phyloP scores from a whole-genome alignment of 2,113 vertebrate species.

The Platichthys flesus region DNA sequence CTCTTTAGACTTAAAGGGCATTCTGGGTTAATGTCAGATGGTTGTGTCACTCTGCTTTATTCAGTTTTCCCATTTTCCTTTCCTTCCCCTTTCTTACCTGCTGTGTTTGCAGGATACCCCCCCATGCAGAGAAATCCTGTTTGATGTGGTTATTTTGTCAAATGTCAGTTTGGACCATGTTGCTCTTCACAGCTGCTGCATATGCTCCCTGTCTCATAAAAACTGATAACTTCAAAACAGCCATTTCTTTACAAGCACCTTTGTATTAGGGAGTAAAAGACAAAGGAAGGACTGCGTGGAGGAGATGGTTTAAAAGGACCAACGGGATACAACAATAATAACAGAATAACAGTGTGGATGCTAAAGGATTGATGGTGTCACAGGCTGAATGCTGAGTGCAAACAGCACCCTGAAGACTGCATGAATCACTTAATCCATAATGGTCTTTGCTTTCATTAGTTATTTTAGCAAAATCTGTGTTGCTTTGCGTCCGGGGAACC shows the following conservation, averaged over 20 bases:
- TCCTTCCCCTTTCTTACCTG: not conserved
- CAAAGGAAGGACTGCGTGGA: not conserved
- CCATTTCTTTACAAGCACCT: not conserved
- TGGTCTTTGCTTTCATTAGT: conserved; percentile 32
- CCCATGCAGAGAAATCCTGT: conserved; percentile 9
- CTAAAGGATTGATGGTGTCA: conserved; percentile 1
- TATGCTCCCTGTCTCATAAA: not conserved
- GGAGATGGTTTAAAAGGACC: not conserved
- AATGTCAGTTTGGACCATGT: not conserved
- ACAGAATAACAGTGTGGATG: not conserved
- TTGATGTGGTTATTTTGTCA: conserved; percentile 1
- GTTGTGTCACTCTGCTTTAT: not conserved
- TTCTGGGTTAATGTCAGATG: conserved; percentile 12
- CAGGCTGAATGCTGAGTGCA: not conserved
- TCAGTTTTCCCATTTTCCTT: not conserved
- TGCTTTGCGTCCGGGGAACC: conserved; percentile 31
- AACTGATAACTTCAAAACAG: not conserved
- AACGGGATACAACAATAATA: not conserved
- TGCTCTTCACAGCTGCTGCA: not conserved
- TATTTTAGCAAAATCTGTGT: conserved; percentile 6
- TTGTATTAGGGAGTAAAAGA: not conserved
- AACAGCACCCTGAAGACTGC: not conserved
- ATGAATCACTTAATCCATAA: conserved; percentile 22
- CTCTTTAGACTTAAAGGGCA: conserved; percentile 18
- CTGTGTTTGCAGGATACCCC: conserved; percentile 3